Conservation (phyloP, 2,888 invertebrate genomes). For the Carcina quercana region DNA sequence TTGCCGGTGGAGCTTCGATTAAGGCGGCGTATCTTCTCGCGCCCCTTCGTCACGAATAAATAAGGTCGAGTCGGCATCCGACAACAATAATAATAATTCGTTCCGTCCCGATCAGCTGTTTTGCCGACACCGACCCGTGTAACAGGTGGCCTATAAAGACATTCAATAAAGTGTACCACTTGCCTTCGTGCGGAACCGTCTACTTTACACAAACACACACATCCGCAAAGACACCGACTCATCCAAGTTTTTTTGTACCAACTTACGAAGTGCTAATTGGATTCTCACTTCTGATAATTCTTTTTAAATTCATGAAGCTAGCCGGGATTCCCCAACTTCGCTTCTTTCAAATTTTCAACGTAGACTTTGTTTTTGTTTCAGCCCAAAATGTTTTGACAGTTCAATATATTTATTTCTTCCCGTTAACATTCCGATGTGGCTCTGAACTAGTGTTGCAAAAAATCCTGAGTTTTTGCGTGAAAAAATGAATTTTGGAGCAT, state of each 20-base stretch:
- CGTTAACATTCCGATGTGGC: too few relatives aligned
- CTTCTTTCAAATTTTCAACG: too few relatives aligned
- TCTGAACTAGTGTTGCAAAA: too few relatives aligned
- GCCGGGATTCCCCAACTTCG: too few relatives aligned
- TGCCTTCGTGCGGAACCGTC: conserved; percentile 64
- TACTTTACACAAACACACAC: conserved; percentile 56
- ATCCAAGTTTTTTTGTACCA: conserved; percentile 8
- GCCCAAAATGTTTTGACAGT: too few relatives aligned
- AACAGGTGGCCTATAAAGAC: conserved; percentile 76
- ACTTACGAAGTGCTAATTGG: conserved; percentile 1
- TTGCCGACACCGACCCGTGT: conserved; percentile 67
- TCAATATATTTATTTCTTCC: too few relatives aligned
- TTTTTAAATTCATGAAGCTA: too few relatives aligned
- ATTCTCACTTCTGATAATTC: not conserved
- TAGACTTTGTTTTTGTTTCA: too few relatives aligned
- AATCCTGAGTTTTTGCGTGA: too few relatives aligned
- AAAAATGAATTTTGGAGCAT: too few relatives aligned
- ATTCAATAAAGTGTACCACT: conserved; percentile 72
- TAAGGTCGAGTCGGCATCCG: conserved; percentile 62
- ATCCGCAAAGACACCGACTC: conserved; percentile 22
- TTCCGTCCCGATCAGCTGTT: conserved; percentile 69
- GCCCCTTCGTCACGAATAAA: conserved; percentile 61
- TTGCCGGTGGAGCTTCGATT: conserved; percentile 42
- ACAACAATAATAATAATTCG: conserved; percentile 69
- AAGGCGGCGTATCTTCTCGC: conserved; percentile 32